Base-by-base conservation (phyloP, 2,797 vertebrate species). In the Hippopotamyrus pictus region DNA sequence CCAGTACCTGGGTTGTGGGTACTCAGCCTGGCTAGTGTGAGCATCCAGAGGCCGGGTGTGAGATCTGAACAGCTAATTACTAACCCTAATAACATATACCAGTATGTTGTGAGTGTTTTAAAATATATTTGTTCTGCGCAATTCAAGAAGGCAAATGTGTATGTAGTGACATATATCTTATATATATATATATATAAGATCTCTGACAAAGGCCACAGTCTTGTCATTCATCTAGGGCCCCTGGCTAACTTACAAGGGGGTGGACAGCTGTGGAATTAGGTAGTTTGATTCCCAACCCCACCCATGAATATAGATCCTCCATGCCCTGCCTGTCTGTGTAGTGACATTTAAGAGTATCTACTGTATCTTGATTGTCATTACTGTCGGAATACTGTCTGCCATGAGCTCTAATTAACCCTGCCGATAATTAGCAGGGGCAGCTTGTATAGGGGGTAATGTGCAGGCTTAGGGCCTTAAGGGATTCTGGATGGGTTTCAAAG, bases 151-250 rank as follows among this genome's bases (percentile, higher is more conserved):
- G 29, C 29, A 37, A 33, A 73, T 29, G 11, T 33, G 25, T 33
- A 48, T 8, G 46, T 48, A 48, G 8, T 48, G 46, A 22, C 41
- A 41, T 41, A 41, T n/a, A n/a, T n/a, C n/a, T n/a, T 19, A 54
- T 54, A 54, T 54, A 54, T 57, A 59, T 59, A 59, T 59, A 59
- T 59, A 57, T n/a, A 59, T 7, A 59, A 59, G 57, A 59, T 59
- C 57, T 62, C 57, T 25, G 22, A 62, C 59, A 62, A 62, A 96
- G 97, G 97, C 97, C 96, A 96, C 95, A 94, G 62, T 69, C 62
- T 69, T 69, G 62, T 29, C 62, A 69, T 69, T 69, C 62, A 69
- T 69, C 62, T 29, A 69, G 62, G 62, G 57, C 57, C 57, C 57
- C 57, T 59, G 57, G 57, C 57, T 59, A 59, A 65, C 22, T 65